phyloP scores from a whole-genome alignment of 2,113 vertebrate genomes.

The Archocentrus centrarchus region DNA sequence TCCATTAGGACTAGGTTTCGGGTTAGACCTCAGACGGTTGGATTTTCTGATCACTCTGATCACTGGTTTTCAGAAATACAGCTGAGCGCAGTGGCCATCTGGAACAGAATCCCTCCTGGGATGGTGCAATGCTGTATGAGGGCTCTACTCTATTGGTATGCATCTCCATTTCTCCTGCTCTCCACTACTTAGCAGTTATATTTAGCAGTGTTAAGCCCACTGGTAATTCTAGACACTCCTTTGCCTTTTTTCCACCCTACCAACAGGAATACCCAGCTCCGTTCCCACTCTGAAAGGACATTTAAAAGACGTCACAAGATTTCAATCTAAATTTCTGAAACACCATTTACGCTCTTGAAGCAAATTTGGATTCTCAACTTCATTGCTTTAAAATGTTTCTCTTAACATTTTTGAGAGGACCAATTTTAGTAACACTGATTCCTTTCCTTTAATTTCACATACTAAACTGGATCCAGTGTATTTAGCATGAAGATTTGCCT shows the following conservation, averaged over 20 bases:
- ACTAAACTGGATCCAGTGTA: not conserved
- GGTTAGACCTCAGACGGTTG: not conserved
- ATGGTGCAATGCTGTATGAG: slow-evolving; percentile 18
- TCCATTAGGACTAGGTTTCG: not conserved
- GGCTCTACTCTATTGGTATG: slow-evolving; percentile 48
- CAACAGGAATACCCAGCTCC: not conserved
- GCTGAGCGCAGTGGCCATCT: not conserved
- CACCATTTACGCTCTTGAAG: too few relatives aligned
- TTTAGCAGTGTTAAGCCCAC: slow-evolving; percentile 68
- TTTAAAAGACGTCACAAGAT: slow-evolving; percentile 29
- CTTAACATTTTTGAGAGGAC: not conserved
- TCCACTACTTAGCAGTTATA: slow-evolving; percentile 58
- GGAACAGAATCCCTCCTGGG: slow-evolving; percentile 3
- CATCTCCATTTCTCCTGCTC: slow-evolving; percentile 50
- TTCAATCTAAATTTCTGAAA: not conserved
- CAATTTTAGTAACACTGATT: not conserved
- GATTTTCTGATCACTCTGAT: not conserved
- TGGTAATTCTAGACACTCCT: slow-evolving; percentile 63
- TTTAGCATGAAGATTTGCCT: not conserved
- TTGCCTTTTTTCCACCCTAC: slow-evolving; percentile 24
- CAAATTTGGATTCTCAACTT: not conserved
- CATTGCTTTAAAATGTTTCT: not conserved
- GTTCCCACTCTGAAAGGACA: slow-evolving; percentile 25
- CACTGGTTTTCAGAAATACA: not conserved
- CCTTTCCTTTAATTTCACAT: not conserved